Conservation (phyloP, 1,140 invertebrate genomes). For the Choristoneura fumiferana region DNA sequence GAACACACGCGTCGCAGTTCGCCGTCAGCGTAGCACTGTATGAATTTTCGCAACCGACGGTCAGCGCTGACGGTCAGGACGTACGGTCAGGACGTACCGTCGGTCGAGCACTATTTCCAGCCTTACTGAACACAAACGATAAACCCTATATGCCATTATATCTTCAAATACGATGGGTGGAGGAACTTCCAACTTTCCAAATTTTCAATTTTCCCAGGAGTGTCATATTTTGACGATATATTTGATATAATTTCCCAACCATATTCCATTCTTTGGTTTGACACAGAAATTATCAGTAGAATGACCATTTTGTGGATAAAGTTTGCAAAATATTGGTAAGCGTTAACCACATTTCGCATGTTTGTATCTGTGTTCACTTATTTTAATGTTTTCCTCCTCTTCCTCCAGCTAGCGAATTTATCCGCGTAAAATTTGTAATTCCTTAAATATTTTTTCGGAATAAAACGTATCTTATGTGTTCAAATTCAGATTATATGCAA, state of each 20-base stretch:
- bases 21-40: too few species aligned
- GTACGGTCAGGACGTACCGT: too few species aligned
- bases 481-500: too few species aligned
- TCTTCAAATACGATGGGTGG: conserved; percentile 16
- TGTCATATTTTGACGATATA: conserved; percentile 30
- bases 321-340: conserved; percentile 32
- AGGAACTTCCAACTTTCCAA: conserved; percentile 16
- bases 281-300: conserved; percentile 21
- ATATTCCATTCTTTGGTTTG: conserved; percentile 20
- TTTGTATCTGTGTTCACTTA: not conserved
- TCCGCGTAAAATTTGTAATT: too few species aligned
- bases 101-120: too few species aligned
- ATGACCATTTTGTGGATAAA: conserved; percentile 25
- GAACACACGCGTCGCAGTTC: too few species aligned
- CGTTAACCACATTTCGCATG: too few species aligned
- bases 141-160: conserved; percentile 24
- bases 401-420: too few species aligned
- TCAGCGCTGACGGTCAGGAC: too few species aligned
- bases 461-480: too few species aligned
- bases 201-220: conserved; percentile 20
- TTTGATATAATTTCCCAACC: conserved; percentile 25
- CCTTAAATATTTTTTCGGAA: too few species aligned
- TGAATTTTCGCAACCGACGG: conserved; percentile 40
- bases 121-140: conserved; percentile 41
- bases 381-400: too few species aligned